Percentiles rank a stretch among this genome's conserved stretches.
Conservation (phyloP, 2,113 vertebrate genomes). For the Edolisoma coerulescens region DNA sequence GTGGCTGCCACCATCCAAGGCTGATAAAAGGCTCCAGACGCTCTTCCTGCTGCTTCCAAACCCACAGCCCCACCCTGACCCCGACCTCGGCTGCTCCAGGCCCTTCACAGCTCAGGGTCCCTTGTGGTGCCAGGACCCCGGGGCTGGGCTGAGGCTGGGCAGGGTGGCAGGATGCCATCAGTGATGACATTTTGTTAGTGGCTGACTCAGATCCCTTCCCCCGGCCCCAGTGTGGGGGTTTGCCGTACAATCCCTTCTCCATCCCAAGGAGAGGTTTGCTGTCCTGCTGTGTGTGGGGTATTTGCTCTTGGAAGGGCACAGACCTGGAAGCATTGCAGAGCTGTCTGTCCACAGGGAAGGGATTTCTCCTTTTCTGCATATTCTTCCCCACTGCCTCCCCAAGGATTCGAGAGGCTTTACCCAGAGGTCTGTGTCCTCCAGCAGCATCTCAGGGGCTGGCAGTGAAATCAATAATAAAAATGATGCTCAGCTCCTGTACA, state of each 20-base stretch:
- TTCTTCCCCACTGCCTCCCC: background rate
- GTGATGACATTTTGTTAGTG: background rate
- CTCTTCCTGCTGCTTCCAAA: conserved; percentile 22
- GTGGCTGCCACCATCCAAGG: background rate
- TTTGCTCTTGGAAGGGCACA: background rate
- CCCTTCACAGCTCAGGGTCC: background rate
- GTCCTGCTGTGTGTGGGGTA: rapidly evolving
- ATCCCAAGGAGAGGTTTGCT: background rate
- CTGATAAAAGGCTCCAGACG: background rate
- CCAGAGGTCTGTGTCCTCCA: background rate
- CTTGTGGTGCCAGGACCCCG: rapidly evolving
- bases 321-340: background rate
- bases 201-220: background rate
- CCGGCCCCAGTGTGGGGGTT: background rate
- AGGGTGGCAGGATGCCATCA: background rate
- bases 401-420: background rate
- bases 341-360: background rate
- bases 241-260: background rate
- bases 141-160: background rate
- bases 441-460: background rate
- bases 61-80: background rate
- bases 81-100: rapidly evolving
- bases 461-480: conserved; percentile 7
- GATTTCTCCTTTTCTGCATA: background rate
- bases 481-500: background rate